Conservation (phyloP, 2,797 vertebrate species). For the Propithecus perrieri region DNA sequence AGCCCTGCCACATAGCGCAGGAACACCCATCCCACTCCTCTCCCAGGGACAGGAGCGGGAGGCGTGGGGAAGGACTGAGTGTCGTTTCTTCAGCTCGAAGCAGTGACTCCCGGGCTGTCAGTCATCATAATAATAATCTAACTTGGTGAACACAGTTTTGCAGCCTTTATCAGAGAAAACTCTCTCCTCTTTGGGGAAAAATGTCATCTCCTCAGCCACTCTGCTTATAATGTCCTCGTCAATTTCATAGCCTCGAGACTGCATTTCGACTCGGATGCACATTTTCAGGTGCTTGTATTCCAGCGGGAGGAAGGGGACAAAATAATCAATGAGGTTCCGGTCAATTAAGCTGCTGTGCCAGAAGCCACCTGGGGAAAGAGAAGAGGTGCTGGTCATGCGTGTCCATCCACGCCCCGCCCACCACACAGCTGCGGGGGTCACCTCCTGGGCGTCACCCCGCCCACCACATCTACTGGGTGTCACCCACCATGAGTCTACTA, state of each 20-base stretch:
- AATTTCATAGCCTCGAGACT: conserved; percentile 76
- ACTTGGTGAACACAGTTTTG: conserved; percentile 93
- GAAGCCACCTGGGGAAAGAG: conserved; percentile 90
- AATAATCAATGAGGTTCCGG: conserved; percentile 96
- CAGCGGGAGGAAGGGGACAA: conserved; percentile 96
- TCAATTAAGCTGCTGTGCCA: conserved; percentile 96
- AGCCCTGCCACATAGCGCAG: background rate
- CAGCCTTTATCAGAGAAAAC: conserved; percentile 96
- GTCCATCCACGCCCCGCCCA: background rate
- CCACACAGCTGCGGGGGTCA: too few species aligned
- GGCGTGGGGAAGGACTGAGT: background rate
- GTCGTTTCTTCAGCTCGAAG: conserved; percentile 58
- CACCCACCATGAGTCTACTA: background rate
- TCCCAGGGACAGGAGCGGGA: conserved; percentile 20
- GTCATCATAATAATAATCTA: conserved; percentile 92
- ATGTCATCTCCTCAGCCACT: conserved; percentile 91
- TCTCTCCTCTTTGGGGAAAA: conserved; percentile 93
- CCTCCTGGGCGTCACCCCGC: background rate
- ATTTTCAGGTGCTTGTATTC: conserved; percentile 93
- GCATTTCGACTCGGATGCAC: conserved; percentile 91
- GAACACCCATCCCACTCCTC: background rate
- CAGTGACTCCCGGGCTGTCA: conserved; percentile 34
- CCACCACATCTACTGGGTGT: background rate
- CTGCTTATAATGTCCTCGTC: conserved; percentile 84
- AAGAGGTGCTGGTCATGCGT: background rate